Evolutionary conservation across 1,140 invertebrate genomes (phyloP).

Genomic region (Zeugodacus cucurbitae): DNA sequence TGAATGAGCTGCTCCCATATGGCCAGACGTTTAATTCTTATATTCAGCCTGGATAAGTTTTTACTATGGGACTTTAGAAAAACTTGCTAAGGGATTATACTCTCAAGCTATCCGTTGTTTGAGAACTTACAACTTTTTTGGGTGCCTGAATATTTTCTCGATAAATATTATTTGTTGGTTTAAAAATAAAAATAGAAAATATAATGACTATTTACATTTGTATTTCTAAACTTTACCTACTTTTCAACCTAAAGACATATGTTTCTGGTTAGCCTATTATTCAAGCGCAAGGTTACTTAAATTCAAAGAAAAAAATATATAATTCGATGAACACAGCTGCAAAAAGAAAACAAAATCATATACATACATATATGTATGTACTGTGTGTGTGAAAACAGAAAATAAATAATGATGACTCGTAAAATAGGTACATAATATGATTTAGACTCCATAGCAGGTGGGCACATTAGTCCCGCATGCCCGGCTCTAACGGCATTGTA

Average conservation of each 20-base stretch:
- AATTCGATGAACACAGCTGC: not conserved
- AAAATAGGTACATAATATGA: not conserved
- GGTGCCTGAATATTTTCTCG: too few relatives aligned
- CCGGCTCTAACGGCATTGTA: not conserved
- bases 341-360: not conserved
- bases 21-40: too few relatives aligned
- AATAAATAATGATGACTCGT: not conserved
- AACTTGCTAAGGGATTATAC: too few relatives aligned
- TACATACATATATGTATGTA: not conserved
- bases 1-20: too few relatives aligned
- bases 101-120: too few relatives aligned
- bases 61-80: too few relatives aligned
- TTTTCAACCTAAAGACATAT: not conserved
- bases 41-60: too few relatives aligned
- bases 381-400: not conserved
- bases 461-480: not conserved
- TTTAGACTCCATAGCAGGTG: not conserved
- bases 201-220: not conserved
- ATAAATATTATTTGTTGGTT: too few relatives aligned
- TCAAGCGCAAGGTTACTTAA: not conserved
- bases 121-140: too few relatives aligned
- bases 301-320: not conserved
- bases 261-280: not conserved
- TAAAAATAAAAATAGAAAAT: too few relatives aligned
- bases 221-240: not conserved